These are phyloP conservation scores for Punctoribates punctum DNA, from an alignment of 2,888 invertebrate species.

Conservation along the genomic window DNA sequence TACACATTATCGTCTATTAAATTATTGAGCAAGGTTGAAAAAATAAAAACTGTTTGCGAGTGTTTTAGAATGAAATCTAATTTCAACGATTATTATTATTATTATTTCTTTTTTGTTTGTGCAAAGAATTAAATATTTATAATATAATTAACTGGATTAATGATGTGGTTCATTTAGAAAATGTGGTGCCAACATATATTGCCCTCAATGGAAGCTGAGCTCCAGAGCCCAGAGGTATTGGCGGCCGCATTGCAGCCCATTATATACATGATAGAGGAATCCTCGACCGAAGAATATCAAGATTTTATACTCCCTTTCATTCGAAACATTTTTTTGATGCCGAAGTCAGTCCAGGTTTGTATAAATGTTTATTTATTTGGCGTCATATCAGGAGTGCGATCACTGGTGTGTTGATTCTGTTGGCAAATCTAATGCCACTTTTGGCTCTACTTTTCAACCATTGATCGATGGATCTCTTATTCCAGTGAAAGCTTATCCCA, in stretches of 20 bases:
- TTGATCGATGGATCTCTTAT: not conserved
- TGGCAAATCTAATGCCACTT: slow-evolving; percentile 2
- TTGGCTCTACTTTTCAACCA: slow-evolving; percentile 17
- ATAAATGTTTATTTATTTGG: slow-evolving; percentile 26
- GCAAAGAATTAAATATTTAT: too few relatives aligned
- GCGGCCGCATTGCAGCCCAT: slow-evolving; percentile 80
- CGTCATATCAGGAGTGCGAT: too few relatives aligned
- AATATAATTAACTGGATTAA: too few relatives aligned
- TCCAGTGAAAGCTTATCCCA: slow-evolving; percentile 3
- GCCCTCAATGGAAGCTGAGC: slow-evolving; percentile 80
- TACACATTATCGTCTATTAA: too few relatives aligned
- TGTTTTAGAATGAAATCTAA: too few relatives aligned
- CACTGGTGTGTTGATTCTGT: not conserved
- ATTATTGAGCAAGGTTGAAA: too few relatives aligned
- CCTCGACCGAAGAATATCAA: slow-evolving; percentile 73
- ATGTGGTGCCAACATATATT: slow-evolving; percentile 90
- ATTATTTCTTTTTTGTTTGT: too few relatives aligned
- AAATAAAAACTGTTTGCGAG: too few relatives aligned
- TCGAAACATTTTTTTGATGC: slow-evolving; percentile 53
- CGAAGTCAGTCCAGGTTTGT: slow-evolving; percentile 59
- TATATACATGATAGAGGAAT: slow-evolving; percentile 74
- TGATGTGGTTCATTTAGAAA: slow-evolving; percentile 64
- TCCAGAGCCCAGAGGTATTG: slow-evolving; percentile 77
- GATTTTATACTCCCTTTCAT: slow-evolving; percentile 72
- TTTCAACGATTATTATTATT: too few relatives aligned